phyloP scores from a whole-genome alignment of 2,888 invertebrate genomes.

The Sepiola atlantica region DNA sequence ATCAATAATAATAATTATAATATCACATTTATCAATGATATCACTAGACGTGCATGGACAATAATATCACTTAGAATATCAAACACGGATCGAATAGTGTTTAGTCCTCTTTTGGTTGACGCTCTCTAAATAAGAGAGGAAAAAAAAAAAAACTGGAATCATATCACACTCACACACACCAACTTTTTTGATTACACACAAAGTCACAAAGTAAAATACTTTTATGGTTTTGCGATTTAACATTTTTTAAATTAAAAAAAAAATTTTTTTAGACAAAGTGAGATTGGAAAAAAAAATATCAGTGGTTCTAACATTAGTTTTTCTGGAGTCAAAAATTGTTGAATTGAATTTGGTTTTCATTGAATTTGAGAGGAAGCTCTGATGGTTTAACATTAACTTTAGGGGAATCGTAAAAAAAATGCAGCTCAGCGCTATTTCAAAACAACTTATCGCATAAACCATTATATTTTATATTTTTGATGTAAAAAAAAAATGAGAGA shows the following conservation, averaged over 20 bases:
- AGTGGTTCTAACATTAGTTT: background rate
- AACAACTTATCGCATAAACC: too few relatives aligned
- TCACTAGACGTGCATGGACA: background rate
- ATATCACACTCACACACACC: conserved; percentile 32
- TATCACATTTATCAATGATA: conserved; percentile 32
- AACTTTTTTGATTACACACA: background rate
- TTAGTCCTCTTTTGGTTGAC: background rate
- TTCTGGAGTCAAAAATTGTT: background rate
- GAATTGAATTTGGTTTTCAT: background rate
- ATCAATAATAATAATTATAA: background rate
- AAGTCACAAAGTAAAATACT: background rate
- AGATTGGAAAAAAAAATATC: background rate
- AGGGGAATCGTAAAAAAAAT: too few relatives aligned
- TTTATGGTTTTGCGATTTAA: background rate
- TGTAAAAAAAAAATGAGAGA: too few relatives aligned
- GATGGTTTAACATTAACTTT: too few relatives aligned
- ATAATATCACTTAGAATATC: conserved; percentile 13
- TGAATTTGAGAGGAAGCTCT: background rate
- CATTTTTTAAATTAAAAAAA: background rate
- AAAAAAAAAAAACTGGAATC: background rate
- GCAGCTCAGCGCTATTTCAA: too few relatives aligned
- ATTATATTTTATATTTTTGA: too few relatives aligned
- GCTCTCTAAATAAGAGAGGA: background rate
- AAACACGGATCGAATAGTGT: background rate
- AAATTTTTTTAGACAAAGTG: background rate